A percentile compares a stretch with the other conserved stretches of the same genome.
Evolutionary conservation across 2,797 vertebrate species (phyloP).

Genomic region (Oreortyx pictus): DNA sequence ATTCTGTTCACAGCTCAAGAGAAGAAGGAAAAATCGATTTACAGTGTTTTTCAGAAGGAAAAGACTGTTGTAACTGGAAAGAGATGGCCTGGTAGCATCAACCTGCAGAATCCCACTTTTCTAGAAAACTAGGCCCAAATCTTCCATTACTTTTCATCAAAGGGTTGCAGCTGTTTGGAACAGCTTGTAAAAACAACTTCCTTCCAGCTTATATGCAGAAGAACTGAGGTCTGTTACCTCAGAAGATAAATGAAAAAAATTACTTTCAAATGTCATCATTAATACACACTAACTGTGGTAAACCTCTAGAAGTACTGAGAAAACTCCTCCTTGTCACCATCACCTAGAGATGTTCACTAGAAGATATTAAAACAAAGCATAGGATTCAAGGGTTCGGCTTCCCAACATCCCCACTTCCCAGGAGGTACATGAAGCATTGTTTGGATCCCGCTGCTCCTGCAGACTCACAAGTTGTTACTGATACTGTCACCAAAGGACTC

Average conservation of each 20-base stretch:
- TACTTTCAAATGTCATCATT: not conserved
- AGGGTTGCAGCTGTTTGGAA: slow-evolving; percentile 27
- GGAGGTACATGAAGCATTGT: not conserved
- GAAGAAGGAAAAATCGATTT: not conserved
- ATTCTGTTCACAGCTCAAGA: rapidly evolving
- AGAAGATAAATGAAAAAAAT: not conserved
- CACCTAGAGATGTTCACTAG: not conserved
- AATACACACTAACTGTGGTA: not conserved
- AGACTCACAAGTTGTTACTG: rapidly evolving
- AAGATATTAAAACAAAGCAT: not conserved
- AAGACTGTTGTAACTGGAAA: slow-evolving; percentile 51
- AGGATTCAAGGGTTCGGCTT: not conserved
- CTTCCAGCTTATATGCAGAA: not conserved
- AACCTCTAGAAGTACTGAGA: not conserved
- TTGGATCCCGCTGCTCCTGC: not conserved
- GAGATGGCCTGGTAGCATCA: slow-evolving; percentile 55
- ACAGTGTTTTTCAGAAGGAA: not conserved
- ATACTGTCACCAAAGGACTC: not conserved
- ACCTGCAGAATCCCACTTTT: slow-evolving; percentile 31
- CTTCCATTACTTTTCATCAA: slow-evolving; percentile 30
- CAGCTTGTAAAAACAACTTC: not conserved
- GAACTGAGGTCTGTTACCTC: slow-evolving; percentile 32
- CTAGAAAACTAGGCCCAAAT: slow-evolving; percentile 34
- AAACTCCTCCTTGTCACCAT: not conserved
- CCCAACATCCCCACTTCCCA: not conserved